These are phyloP conservation scores for Amia ocellicauda DNA, from an alignment of 2,113 vertebrate genomes.

Conservation along the genomic window DNA sequence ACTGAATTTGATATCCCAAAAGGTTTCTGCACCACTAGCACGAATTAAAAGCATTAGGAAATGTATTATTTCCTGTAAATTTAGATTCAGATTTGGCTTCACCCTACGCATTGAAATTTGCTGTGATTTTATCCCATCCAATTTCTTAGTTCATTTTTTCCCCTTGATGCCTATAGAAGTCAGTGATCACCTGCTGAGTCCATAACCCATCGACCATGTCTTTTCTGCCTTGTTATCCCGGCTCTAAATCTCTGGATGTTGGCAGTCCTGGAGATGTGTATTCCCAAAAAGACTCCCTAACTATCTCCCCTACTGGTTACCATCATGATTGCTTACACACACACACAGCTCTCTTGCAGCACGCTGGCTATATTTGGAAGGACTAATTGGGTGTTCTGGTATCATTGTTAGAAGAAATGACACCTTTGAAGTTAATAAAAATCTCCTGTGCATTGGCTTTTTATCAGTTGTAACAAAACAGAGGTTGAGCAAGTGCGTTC, in stretches of 20 bases:
- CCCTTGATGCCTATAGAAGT: slow-evolving; percentile 27
- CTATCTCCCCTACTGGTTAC: slow-evolving; percentile 39
- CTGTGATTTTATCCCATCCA: no score
- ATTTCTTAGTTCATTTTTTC: slow-evolving; percentile 9
- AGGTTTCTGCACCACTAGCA: no score
- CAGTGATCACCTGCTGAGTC: slow-evolving; percentile 37
- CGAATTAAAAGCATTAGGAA: no score
- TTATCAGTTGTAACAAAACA: slow-evolving; percentile 20
- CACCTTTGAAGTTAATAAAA: slow-evolving; percentile 46
- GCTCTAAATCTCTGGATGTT: slow-evolving; percentile 41
- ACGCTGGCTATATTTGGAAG: slow-evolving; percentile 37
- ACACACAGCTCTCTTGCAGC: slow-evolving; percentile 17
- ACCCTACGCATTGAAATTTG: no score
- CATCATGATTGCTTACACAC: slow-evolving; percentile 32
- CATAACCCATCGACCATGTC: slow-evolving; percentile 34
- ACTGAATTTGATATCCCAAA: no score
- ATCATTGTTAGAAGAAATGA: slow-evolving; percentile 36
- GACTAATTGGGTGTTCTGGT: slow-evolving; percentile 48
- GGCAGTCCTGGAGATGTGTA: slow-evolving; percentile 42
- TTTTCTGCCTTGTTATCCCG: slow-evolving; percentile 44
- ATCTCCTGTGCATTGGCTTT: slow-evolving; percentile 41
- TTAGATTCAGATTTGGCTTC: no score
- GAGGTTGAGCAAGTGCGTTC: slow-evolving; percentile 1
- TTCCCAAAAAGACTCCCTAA: slow-evolving; percentile 44
- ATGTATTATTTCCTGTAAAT: no score